Evolutionary conservation across 2,888 invertebrate species (phyloP), one percentile per base, ranked within the genome.

Genomic region (Drosophila aldrichi): DNA sequence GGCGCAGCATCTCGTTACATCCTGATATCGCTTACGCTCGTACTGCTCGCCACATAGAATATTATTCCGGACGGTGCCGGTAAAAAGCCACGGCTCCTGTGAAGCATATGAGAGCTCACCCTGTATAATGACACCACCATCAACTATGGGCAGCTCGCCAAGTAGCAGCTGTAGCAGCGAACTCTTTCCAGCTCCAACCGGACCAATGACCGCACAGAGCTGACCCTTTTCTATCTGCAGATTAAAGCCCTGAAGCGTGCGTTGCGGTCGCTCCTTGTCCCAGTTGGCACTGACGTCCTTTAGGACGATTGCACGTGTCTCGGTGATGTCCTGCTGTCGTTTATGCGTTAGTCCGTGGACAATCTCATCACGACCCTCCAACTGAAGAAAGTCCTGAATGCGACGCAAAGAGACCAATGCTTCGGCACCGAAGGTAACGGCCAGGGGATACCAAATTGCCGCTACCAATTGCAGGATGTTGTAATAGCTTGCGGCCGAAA

Each of bases 101-200:
- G 94, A 93, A 1, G 95, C 95, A 87, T 96, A 96, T 0, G 94
- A 94, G 0, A 94, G 77, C 10, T 91, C 91, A 12, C 96, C 96
- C 29, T 92, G 92, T 2, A 95, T 92, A 72, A 93, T 88, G 3
- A 95, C 91, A 5, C 89, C 92, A 0, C 96, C 95, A 40, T 89
- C 82, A 1, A 83, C 82, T 3, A 94, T 90, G 2, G 94, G 94
- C 9, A 95, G 90, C 89, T 96, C 96, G 5, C 94, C 94, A 16
- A 96, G 92, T 8, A 96, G 89, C 34, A 94, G 90, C 81, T 94
- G 94, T n/a, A 94, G 88, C 46, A 94, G 74, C 0, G 94, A 94
- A 60, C 93, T 93, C 92, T 95, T 98, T 89, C 98, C 98, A 36
- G 97, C 94, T 10, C 98, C 98, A 14, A 98, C 98, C 0, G 97